Conservation (phyloP, 2,113 vertebrate genomes). For the Ifrita kowaldi region DNA sequence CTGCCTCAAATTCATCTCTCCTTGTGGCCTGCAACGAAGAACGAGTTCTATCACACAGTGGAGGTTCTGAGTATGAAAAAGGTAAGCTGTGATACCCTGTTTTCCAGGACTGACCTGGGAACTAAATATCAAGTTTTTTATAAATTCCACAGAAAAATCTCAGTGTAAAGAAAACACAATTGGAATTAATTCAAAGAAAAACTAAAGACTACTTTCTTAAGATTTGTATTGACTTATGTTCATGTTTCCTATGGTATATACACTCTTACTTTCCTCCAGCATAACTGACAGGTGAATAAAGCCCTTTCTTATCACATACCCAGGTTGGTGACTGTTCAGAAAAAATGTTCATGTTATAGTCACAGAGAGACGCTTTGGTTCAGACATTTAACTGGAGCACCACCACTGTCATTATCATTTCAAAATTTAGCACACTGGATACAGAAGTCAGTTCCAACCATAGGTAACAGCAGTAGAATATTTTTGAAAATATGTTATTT, state of each 20-base stretch:
- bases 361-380: not conserved
- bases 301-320: not conserved
- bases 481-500: not conserved
- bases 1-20: not conserved
- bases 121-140: not conserved
- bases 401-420: not conserved
- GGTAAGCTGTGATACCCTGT: not conserved
- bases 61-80: not conserved
- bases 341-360: not conserved
- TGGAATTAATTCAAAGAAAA: not conserved
- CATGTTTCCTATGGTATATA: not conserved
- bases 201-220: not conserved
- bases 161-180: not conserved
- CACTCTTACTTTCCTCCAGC: not conserved
- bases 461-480: not conserved
- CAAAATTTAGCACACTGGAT: not conserved
- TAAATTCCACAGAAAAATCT: not conserved
- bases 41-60: not conserved
- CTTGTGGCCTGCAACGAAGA: constrained; percentile 37
- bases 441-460: not conserved
- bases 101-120: not conserved
- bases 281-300: not conserved
- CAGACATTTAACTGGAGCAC: not conserved
- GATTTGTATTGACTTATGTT: not conserved
- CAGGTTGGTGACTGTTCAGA: not conserved